Base-by-base conservation (phyloP, 2,797 vertebrate genomes). In the Tympanoctomys barrerae region DNA sequence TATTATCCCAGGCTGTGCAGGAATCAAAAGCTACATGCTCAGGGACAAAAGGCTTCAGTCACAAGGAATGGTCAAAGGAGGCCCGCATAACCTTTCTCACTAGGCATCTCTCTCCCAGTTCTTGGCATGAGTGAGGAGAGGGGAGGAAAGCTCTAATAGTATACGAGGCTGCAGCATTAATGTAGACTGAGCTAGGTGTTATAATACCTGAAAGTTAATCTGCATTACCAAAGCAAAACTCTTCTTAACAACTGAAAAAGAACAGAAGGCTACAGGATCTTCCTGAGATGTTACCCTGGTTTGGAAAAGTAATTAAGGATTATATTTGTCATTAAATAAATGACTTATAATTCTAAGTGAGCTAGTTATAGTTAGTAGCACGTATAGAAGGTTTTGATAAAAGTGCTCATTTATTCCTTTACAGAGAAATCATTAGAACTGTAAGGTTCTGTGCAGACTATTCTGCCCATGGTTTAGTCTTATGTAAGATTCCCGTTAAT, bases 391-490 rank as follows among this genome's bases (percentile, higher is more conserved):
- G 39, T 70, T 93, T 97, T 90, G 61, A 85, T 78, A 90, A 92
- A 84, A 57, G 71, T 13, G 36, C 28, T 33, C 57, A 86, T 52
- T 81, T 96, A n/a, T 95, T 96, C 46, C 12, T 91, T n/a, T 75
- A 54, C 61, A 52, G 6, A 11, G 22, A 94, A 75, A 8, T 36
- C 49, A 4, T 71, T 90, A 94, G 54, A 96, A 77, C 7, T 22
- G 79, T 94, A 57, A 93, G 92, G 22, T 31, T 73, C 42, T 62
- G 2, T 33, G 7, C 22, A 33, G 11, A 81, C n/a, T 28, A 1
- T 88, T 59, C 31, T 82, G n/a, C n/a, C n/a, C n/a, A n/a, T n/a
- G n/a, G n/a, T n/a, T n/a, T n/a, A n/a, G n/a, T n/a, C n/a, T n/a
- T n/a, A n/a, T n/a, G n/a, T 46, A 42, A 80, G 14, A 78, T 64